Evolutionary conservation across 2,888 invertebrate species (phyloP), one percentile per base, ranked within the genome.

Genomic region (Mesorhabditis sp.): DNA sequence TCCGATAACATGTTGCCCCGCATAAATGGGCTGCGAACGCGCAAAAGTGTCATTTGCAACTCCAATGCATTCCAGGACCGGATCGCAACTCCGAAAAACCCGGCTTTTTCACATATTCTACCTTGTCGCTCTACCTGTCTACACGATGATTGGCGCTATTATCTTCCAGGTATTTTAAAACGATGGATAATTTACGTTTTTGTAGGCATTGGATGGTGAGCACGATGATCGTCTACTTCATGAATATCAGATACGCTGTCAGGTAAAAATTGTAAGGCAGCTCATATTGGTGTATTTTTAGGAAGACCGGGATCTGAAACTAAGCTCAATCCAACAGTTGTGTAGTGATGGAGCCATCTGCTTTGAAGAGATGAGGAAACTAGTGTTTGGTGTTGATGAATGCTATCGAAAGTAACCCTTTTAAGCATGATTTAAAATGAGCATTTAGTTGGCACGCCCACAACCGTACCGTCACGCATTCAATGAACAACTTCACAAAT

Each of bases 401-500:
- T 81, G 81, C 66, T 82, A 78, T 66, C 67, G 78, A 67, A 62
- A 62, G 71, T 71, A 28, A 61, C 28, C 28, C 28, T 28, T 28
- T 28, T 28, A 28, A 28, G 28, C 28, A 28, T 28, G 28, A n/a
- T 50, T 50, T 50, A 50, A 50, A 50, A 50, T 50, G n/a, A 50
- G n/a, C 58, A 50, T 50, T 69, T 42, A 72, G 72, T 15, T 82
- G 80, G 82, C 78, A 80, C 65, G 68, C 69, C 4, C 65, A 62
- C 5, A 78, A 80, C 66, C 68, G 75, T 7, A 78, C 76, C 4
- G 67, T 78, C 13, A 79, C 78, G 4, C 78, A 80, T 62, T 76
- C 82, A 1, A 80, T 80, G 80, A 75, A 74, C 43, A 76, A 83
- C 62, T 80, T 80, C 72, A 72, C 76, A 6, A 83, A 82, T 69